A percentile compares a stretch with the other conserved stretches of the same genome.
These are phyloP conservation scores for Cryptocheilus praepositus DNA, from an alignment of 2,888 invertebrate species.

Conservation along the genomic window DNA sequence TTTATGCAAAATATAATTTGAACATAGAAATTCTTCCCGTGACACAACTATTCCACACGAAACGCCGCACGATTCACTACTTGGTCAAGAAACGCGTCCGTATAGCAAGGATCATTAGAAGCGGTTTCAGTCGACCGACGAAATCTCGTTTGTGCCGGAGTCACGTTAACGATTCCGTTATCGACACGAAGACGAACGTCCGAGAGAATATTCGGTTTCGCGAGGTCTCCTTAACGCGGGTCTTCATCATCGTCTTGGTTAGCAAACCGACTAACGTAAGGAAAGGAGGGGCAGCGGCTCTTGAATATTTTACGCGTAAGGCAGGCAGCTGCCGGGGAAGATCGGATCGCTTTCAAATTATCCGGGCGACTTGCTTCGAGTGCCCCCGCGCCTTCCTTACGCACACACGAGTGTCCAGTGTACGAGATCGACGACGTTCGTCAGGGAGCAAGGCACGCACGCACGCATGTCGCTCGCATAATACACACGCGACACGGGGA, in stretches of 20 bases:
- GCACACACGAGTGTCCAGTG: slow-evolving; percentile 17
- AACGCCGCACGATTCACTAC: too few relatives aligned
- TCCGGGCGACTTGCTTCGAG: slow-evolving; percentile 72
- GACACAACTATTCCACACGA: too few relatives aligned
- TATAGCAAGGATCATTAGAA: too few relatives aligned
- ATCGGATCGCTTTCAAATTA: slow-evolving; percentile 75
- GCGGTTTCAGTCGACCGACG: too few relatives aligned
- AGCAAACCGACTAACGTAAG: slow-evolving; percentile 59
- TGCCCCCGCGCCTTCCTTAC: slow-evolving; percentile 52
- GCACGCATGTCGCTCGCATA: slow-evolving; percentile 14
- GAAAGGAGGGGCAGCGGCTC: slow-evolving; percentile 55
- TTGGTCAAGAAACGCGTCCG: too few relatives aligned
- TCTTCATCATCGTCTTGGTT: slow-evolving; percentile 57
- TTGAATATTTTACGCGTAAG: slow-evolving; percentile 74
- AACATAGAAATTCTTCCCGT: too few relatives aligned
- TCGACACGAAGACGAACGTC: background rate
- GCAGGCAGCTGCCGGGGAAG: slow-evolving; percentile 71
- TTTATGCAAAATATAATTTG: too few relatives aligned
- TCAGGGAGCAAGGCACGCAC: slow-evolving; percentile 22
- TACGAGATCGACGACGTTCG: slow-evolving; percentile 11
- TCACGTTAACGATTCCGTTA: background rate
- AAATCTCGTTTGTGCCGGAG: too few relatives aligned
- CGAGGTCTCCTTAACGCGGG: slow-evolving; percentile 18
- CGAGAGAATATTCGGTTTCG: background rate
- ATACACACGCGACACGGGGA: slow-evolving; percentile 8